Percentiles rank a stretch among this genome's conserved stretches.
phyloP scores from a whole-genome alignment of 1,140 invertebrate species.

The Thrips palmi region DNA sequence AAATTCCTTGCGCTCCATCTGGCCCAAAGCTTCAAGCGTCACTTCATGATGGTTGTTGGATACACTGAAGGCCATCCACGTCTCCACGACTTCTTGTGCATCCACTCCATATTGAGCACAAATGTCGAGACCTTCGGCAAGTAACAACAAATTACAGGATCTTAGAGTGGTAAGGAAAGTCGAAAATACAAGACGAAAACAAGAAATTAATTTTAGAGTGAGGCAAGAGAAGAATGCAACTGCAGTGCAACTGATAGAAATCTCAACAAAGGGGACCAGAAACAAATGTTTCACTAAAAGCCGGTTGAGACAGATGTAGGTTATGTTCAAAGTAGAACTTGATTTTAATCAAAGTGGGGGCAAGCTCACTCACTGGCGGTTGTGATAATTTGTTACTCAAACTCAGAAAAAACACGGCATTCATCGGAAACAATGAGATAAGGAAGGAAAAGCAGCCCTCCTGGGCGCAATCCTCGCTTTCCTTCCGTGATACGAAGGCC shows the following conservation, averaged over 20 bases:
- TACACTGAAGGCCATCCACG: constrained; percentile 44
- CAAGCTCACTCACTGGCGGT: too few species aligned
- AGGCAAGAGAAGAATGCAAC: background rate
- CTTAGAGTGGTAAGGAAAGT: background rate
- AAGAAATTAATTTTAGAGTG: background rate
- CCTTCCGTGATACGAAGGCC: too few species aligned
- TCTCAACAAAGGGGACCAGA: background rate
- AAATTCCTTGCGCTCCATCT: constrained; percentile 40
- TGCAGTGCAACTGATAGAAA: background rate
- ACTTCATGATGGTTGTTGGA: constrained; percentile 36
- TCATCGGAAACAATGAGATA: too few species aligned
- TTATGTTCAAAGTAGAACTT: too few species aligned
- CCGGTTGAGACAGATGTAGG: too few species aligned
- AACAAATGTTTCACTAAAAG: too few species aligned
- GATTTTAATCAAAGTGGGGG: too few species aligned
- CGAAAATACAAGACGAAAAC: background rate
- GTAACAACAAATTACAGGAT: background rate
- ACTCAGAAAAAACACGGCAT: too few species aligned
- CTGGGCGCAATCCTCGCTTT: too few species aligned
- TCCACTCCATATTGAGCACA: constrained; percentile 36
- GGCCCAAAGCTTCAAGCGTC: constrained; percentile 29
- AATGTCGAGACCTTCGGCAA: constrained; percentile 29
- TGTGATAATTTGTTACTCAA: too few species aligned
- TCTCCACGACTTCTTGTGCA: constrained; percentile 37
- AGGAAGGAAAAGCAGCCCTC: too few species aligned